Percentiles rank a stretch among this genome's conserved stretches.
phyloP scores from a whole-genome alignment of 2,113 vertebrate species.

The Ptychochromis oligacanthus region DNA sequence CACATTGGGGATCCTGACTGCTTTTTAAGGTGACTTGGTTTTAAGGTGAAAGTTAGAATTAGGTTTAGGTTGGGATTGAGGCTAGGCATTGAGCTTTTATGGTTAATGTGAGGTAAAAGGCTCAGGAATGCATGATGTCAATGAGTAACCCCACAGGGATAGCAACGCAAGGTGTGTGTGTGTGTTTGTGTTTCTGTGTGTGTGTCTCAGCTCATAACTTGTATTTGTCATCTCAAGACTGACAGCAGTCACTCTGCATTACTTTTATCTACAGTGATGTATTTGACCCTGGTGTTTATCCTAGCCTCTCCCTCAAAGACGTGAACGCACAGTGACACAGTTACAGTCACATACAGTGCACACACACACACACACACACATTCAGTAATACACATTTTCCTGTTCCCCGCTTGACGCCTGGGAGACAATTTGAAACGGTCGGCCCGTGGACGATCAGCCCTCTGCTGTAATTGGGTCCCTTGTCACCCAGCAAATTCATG shows the following conservation, averaged over 20 bases:
- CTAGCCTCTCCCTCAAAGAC: conserved; percentile 24
- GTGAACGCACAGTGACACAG: conserved; percentile 54
- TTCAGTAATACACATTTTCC: conserved; percentile 20
- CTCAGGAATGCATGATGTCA: neutral
- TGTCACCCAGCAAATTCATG: conserved; percentile 75
- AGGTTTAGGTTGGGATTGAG: neutral
- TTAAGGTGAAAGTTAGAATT: neutral
- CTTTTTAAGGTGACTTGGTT: neutral
- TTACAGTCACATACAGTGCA: conserved; percentile 14
- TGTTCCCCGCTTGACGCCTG: conserved; percentile 31
- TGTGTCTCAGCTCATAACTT: conserved; percentile 15
- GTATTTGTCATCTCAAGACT: conserved; percentile 27
- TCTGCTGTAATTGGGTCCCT: conserved; percentile 79
- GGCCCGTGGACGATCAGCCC: conserved; percentile 58
- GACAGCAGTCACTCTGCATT: conserved; percentile 67
- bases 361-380: neutral
- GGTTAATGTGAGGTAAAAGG: neutral
- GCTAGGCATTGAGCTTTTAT: neutral
- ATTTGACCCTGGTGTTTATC: conserved; percentile 68
- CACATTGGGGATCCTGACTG: neutral
- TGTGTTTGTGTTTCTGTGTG: neutral
- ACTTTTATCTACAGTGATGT: conserved; percentile 49
- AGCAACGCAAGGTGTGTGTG: neutral
- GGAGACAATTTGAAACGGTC: conserved; percentile 71
- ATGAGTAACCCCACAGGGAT: neutral